Base-by-base conservation (phyloP, 1,140 invertebrate species). In the Papilio polytes region DNA sequence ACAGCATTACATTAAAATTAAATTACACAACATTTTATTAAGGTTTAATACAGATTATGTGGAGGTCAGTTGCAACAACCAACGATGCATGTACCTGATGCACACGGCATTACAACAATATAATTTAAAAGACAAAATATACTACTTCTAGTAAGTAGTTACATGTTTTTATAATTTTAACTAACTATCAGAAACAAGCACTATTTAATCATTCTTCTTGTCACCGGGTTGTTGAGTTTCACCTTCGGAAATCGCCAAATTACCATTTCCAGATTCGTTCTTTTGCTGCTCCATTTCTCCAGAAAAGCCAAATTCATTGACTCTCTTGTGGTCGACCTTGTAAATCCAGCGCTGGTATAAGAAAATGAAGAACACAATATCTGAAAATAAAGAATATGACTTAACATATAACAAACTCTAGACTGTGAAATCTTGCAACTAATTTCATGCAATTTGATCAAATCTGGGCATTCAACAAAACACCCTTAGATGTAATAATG, bases 291-390 rank as follows among this genome's bases (percentile, higher is more conserved):
- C 96, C 96, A 97, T 97, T 91, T 98, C 97, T 3, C 96, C 97
- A 26, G 97, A 97, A 91, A 97, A 99, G 44, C 99, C 99, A 96
- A 99, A 99, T 92, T 99, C 99, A 95, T 99, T 99, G 3, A 99
- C 97, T 86, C 99, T 96, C 46, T 97, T 97, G 26, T 97, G 98
- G 95, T 99, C 99, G 36, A 98, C 99, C 86, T 98, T 98, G 95
- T 99, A 99, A 84, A 99, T 99, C 97, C 98, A 99, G 80, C 98
- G 97, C 96, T 99, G 99, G 92, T 99, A 99, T 72, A 99, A 96
- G 96, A 98, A 99, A 89, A 99, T 99, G 90, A 99, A 98, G 96
- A 99, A 99, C 44, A 99, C 97, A 85, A 99, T 98, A 96, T 99
- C 98, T 97, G 95, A 80, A 96, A 96, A 13, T 85, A 86, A 82